These are phyloP conservation scores for Schizaphis graminum DNA, from an alignment of 2,888 invertebrate genomes.

Conservation along the genomic window DNA sequence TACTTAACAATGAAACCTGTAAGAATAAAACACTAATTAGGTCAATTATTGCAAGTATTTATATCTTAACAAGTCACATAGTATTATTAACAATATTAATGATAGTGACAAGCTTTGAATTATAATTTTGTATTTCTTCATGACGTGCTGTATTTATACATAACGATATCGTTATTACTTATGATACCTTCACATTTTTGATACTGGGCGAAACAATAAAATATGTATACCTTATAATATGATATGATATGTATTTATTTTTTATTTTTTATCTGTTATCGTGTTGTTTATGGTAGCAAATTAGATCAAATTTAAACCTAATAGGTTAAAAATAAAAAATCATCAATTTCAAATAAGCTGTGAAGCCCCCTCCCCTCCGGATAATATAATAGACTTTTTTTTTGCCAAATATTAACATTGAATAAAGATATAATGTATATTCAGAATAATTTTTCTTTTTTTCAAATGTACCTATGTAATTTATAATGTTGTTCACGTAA, in stretches of 20 bases:
- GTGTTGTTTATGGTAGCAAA: neutral
- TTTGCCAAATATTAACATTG: neutral
- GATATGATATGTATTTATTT: neutral
- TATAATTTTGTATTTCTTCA: constrained; percentile 12
- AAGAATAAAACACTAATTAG: neutral
- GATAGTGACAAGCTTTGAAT: constrained; percentile 25
- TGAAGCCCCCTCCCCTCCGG: too few relatives aligned
- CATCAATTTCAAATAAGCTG: neutral
- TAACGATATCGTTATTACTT: neutral
- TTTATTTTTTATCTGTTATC: neutral
- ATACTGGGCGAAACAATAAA: neutral
- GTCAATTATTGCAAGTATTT: neutral
- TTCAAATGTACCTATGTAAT: neutral
- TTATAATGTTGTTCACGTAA: too few relatives aligned
- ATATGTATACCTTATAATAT: neutral
- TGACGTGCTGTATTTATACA: neutral
- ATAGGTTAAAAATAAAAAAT: neutral
- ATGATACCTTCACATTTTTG: neutral
- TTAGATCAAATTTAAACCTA: neutral
- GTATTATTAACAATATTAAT: constrained; percentile 3
- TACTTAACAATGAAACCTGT: neutral
- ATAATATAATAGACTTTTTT: neutral
- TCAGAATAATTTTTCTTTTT: neutral
- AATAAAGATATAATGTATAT: neutral
- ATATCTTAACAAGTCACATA: neutral